Evolutionary conservation across 2,797 vertebrate species (phyloP).

Genomic region (Hephaestus fuliginosus): DNA sequence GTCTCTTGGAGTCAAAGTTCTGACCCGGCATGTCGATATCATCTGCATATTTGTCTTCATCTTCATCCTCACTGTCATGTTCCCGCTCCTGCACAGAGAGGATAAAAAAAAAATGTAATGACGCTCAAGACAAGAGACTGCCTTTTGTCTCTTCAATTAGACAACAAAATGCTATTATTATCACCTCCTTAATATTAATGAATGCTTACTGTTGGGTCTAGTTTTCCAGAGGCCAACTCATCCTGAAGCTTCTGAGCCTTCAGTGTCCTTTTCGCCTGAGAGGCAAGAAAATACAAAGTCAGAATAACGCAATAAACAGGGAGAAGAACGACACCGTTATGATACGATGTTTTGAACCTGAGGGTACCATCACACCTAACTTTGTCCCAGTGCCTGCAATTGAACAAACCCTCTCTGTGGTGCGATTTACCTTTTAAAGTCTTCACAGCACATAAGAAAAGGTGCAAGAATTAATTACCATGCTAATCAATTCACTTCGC

Average conservation of each 20-base stretch:
- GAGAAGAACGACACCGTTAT: not conserved
- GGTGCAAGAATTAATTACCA: not conserved
- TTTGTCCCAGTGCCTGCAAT: not conserved
- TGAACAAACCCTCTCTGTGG: not conserved
- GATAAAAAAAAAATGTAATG: not conserved
- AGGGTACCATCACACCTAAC: not conserved
- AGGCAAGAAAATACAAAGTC: constrained; percentile 22
- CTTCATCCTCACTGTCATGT: constrained; percentile 97
- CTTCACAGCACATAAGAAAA: not conserved
- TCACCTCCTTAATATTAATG: not conserved
- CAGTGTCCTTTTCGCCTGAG: constrained; percentile 95
- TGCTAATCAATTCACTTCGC: not conserved
- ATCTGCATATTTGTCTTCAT: constrained; percentile 99
- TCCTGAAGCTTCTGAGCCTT: constrained; percentile 99
- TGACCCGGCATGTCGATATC: constrained; percentile 99
- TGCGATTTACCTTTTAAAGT: not conserved
- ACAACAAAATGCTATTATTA: not conserved
- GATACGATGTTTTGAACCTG: not conserved
- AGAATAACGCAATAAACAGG: not conserved
- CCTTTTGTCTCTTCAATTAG: not conserved
- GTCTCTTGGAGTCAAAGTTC: constrained; percentile 99
- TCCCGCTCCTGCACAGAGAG: constrained; percentile 89
- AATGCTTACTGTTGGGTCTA: constrained; percentile 91
- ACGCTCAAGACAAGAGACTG: not conserved
- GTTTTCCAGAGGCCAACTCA: constrained; percentile 96